Percentiles rank a stretch among this genome's conserved stretches.
These are phyloP conservation scores for Drosophila yooni DNA, from an alignment of 2,888 invertebrate genomes.

Conservation along the genomic window DNA sequence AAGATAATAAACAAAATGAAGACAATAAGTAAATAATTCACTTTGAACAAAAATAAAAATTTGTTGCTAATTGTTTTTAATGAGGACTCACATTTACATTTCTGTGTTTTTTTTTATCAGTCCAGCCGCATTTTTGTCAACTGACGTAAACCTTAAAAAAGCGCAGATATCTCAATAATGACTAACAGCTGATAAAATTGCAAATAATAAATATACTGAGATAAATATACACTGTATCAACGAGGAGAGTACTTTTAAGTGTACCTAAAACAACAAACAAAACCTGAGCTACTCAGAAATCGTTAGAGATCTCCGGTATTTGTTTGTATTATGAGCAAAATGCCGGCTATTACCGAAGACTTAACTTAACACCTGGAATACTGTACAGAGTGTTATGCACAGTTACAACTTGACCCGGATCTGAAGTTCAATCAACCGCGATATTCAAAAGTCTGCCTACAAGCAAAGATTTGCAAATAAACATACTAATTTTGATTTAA, in stretches of 20 bases:
- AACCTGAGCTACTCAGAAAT: constrained; percentile 13
- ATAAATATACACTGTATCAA: constrained; percentile 12
- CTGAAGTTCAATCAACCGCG: constrained; percentile 5
- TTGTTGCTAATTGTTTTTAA: constrained; percentile 12
- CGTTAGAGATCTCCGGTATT: constrained; percentile 19
- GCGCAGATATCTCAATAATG: constrained; percentile 7
- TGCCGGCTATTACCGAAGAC: constrained; percentile 36
- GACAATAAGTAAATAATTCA: constrained; percentile 15
- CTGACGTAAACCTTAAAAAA: constrained; percentile 40
- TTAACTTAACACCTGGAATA: constrained; percentile 22
- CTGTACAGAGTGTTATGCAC: neutral
- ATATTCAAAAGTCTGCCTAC: neutral
- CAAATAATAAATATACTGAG: constrained; percentile 30
- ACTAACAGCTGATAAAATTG: constrained; percentile 19
- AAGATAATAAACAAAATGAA: constrained; percentile 17
- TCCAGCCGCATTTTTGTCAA: constrained; percentile 40
- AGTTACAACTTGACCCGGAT: constrained; percentile 43
- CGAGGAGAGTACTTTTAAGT: constrained; percentile 20
- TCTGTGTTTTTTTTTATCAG: constrained; percentile 12
- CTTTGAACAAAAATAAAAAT: constrained; percentile 10
- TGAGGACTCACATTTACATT: constrained; percentile 22
- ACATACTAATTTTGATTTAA: constrained; percentile 20
- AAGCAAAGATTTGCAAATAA: constrained; percentile 15
- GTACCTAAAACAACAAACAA: constrained; percentile 6
- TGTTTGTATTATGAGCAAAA: constrained; percentile 30